Conservation (phyloP, 2,888 invertebrate species). For the Eilema griseolum region DNA sequence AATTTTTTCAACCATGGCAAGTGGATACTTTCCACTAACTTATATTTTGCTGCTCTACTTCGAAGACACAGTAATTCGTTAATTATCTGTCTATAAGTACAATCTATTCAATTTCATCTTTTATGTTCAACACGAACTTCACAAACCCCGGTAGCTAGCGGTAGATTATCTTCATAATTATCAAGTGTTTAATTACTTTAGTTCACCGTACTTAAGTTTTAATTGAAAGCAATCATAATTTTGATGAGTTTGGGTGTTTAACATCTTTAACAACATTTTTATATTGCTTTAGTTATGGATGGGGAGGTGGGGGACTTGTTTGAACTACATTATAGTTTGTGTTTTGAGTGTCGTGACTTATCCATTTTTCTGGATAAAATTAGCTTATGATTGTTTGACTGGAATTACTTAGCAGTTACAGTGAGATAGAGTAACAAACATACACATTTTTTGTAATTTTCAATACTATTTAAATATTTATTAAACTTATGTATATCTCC, state of each 20-base stretch:
- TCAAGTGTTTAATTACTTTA: slow-evolving; percentile 38
- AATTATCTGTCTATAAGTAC: neutral
- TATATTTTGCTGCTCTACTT: too few relatives aligned
- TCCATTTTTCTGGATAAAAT: neutral
- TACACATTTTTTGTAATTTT: neutral
- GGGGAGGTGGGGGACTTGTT: neutral
- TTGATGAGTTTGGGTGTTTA: slow-evolving; percentile 31
- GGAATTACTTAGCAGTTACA: neutral
- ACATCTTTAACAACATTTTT: slow-evolving; percentile 11
- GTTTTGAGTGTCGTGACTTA: neutral
- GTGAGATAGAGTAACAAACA: neutral
- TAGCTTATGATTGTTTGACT: neutral
- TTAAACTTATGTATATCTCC: neutral
- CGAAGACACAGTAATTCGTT: neutral
- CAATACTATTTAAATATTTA: neutral
- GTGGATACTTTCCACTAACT: neutral
- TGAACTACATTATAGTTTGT: neutral
- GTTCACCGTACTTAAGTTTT: slow-evolving; percentile 32
- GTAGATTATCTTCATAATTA: slow-evolving; percentile 38
- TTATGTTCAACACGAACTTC: slow-evolving; percentile 44
- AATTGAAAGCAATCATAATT: slow-evolving; percentile 17
- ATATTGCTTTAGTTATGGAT: neutral
- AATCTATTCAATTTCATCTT: slow-evolving; percentile 16
- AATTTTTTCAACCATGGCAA: too few relatives aligned
- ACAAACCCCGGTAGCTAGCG: slow-evolving; percentile 37